Percentiles rank a stretch among this genome's conserved stretches.
phyloP scores from a whole-genome alignment of 2,888 invertebrate species.

The Pollenia griseotomentosa region DNA sequence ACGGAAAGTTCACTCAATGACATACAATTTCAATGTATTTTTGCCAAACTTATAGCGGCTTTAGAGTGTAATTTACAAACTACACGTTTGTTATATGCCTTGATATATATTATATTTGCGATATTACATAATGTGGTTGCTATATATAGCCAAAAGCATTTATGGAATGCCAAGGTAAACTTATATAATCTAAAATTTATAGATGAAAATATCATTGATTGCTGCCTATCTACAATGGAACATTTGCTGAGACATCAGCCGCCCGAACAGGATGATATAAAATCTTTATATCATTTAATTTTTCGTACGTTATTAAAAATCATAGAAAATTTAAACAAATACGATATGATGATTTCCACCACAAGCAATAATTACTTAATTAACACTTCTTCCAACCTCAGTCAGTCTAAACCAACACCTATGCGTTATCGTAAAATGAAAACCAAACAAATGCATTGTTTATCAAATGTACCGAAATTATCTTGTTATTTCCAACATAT shows the following conservation, averaged over 20 bases:
- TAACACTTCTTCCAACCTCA: constrained; percentile 20
- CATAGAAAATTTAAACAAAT: constrained; percentile 79
- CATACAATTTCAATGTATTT: constrained; percentile 78
- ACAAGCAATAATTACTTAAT: constrained; percentile 36
- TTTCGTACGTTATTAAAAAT: constrained; percentile 79
- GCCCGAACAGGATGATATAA: constrained; percentile 53
- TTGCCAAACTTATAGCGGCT: constrained; percentile 76
- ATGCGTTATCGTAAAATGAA: constrained; percentile 73
- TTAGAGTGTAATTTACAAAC: constrained; percentile 66
- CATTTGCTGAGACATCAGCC: constrained; percentile 73
- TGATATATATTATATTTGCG: constrained; percentile 81
- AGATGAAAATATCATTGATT: constrained; percentile 78
- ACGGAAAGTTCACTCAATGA: constrained; percentile 77
- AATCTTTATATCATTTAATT: constrained; percentile 55
- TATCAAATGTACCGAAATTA: constrained; percentile 74
- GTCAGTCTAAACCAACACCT: constrained; percentile 67
- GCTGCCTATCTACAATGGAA: constrained; percentile 78
- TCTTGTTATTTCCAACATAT: constrained; percentile 82
- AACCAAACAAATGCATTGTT: constrained; percentile 78
- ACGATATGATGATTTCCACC: constrained; percentile 75
- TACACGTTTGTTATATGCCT: constrained; percentile 77
- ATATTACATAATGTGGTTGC: constrained; percentile 79
- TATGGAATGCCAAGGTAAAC: constrained; percentile 63
- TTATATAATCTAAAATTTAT: constrained; percentile 76
- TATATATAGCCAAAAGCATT: constrained; percentile 69